Base-by-base conservation (phyloP, 2,888 invertebrate genomes). In the Drosophila nr. perissopoda region DNA sequence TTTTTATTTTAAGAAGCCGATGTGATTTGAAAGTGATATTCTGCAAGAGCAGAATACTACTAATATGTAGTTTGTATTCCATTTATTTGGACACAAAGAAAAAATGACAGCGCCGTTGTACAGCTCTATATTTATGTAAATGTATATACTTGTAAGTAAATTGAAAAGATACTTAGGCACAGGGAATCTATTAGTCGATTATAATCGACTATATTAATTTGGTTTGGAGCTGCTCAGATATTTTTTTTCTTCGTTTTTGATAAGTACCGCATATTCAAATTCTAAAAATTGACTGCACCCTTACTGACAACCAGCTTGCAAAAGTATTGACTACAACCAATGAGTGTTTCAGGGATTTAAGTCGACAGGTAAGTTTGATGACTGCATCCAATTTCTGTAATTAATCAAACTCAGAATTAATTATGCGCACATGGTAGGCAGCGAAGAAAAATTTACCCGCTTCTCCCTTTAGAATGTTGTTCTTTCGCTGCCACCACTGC, bases 391-490 rank as follows among this genome's bases (percentile, higher is more conserved):
- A 71, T 70, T 70, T 57, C 68, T 70, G 67, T 81, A 84, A 86
- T 88, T 89, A 86, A 88, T 89, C 88, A 88, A 88, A 82, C 76
- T 76, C 62, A 56, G 82, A 83, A 83, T 88, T 87, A 85, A 85
- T 87, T 88, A 87, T 82, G 83, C 79, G 74, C 54, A 64, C 33
- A 69, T 60, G 64, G 68, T 51, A 59, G 49, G 58, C 60, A 58
- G 49, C 27, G 29, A 54, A 13, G 38, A 33, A 46, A 75, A 58
- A 54, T 49, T 46, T 46, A 38, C 31, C 52, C 46, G 63, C 27
- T 65, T 34, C 56, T 46, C 29, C 62, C 51, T 46, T 57, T 33
- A 63, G 49, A 64, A 56, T 61, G 38, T 25, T 63, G 49, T 54
- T 60, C 40, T 27, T 42, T 51, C 25, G 33, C 31, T 31, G 70